Conservation (phyloP, 2,888 invertebrate genomes). For the Pandemis corylana region DNA sequence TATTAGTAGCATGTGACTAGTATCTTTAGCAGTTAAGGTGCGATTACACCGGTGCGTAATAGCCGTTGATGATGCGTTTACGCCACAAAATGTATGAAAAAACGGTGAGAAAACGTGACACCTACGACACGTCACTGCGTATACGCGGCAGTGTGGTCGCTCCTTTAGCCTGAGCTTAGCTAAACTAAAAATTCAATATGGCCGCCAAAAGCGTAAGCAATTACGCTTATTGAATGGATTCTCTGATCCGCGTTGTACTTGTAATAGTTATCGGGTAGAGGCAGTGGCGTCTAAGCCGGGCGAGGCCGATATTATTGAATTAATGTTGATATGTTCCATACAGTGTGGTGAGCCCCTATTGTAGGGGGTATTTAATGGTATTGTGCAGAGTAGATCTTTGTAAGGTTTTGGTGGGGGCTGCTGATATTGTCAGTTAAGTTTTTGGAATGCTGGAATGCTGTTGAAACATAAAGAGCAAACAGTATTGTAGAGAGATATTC, state of each 20-base stretch:
- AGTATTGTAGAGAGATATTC: too few species aligned
- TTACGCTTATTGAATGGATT: conserved; percentile 37
- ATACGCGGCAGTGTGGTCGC: too few species aligned
- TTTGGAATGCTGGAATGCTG: not conserved
- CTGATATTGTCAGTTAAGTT: conserved; percentile 19
- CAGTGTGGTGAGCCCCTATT: conserved; percentile 30
- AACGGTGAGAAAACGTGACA: too few species aligned
- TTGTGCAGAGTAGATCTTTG: conserved; percentile 30
- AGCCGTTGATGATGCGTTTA: too few species aligned
- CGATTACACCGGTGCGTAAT: too few species aligned
- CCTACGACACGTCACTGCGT: too few species aligned
- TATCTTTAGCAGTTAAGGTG: too few species aligned
- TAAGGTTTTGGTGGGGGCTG: conserved; percentile 22
- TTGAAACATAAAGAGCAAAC: too few species aligned
- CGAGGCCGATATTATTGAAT: conserved; percentile 44
- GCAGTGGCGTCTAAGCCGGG: conserved; percentile 42
- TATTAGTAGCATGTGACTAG: too few species aligned
- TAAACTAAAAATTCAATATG: conserved; percentile 15
- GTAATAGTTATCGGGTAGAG: conserved; percentile 26
- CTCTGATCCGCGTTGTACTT: conserved; percentile 12
- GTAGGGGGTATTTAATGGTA: conserved; percentile 38
- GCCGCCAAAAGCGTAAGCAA: conserved; percentile 28
- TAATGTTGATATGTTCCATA: conserved; percentile 45
- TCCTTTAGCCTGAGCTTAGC: too few species aligned
- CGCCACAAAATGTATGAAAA: too few species aligned